A percentile compares a stretch with the other conserved stretches of the same genome.
phyloP scores from a whole-genome alignment of 2,888 invertebrate species.

The Caenorhabditis angaria region DNA sequence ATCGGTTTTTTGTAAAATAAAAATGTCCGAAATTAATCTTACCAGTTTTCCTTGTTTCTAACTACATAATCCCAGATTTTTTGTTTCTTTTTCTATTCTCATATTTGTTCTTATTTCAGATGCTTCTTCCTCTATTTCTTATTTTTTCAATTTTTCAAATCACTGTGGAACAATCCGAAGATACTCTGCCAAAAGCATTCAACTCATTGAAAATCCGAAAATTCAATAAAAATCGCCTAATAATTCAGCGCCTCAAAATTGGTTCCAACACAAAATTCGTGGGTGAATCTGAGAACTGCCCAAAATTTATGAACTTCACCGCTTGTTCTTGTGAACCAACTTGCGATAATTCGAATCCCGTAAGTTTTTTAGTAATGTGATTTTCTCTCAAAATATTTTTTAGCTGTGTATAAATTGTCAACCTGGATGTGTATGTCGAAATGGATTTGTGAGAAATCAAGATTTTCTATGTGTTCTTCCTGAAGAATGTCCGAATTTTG shows the following conservation, averaged over 20 bases:
- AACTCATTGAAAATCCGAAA: neutral
- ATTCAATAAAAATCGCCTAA: neutral
- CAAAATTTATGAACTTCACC: slow-evolving; percentile 7
- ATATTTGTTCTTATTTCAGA: neutral
- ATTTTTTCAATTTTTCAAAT: too few relatives aligned
- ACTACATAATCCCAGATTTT: neutral
- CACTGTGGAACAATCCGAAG: neutral
- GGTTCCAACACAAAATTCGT: neutral
- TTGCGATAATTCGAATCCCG: slow-evolving; percentile 18
- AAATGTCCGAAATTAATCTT: neutral
- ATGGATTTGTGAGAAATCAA: slow-evolving; percentile 17
- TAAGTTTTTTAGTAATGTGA: neutral
- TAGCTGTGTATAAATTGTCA: slow-evolving; percentile 26
- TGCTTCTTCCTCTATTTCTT: neutral
- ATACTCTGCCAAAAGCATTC: neutral
- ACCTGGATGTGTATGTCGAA: slow-evolving; percentile 21
- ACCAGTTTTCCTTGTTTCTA: neutral
- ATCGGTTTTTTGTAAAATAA: neutral
- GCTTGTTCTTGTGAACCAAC: slow-evolving; percentile 19
- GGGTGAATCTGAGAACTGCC: slow-evolving; percentile 3
- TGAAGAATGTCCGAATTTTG: slow-evolving; percentile 4
- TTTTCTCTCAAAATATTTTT: neutral
- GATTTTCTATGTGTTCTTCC: neutral
- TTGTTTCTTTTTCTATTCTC: too few relatives aligned
- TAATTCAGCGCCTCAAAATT: neutral